These are phyloP conservation scores for Rhagonycha lutea DNA, from an alignment of 2,888 invertebrate genomes.

Conservation along the genomic window DNA sequence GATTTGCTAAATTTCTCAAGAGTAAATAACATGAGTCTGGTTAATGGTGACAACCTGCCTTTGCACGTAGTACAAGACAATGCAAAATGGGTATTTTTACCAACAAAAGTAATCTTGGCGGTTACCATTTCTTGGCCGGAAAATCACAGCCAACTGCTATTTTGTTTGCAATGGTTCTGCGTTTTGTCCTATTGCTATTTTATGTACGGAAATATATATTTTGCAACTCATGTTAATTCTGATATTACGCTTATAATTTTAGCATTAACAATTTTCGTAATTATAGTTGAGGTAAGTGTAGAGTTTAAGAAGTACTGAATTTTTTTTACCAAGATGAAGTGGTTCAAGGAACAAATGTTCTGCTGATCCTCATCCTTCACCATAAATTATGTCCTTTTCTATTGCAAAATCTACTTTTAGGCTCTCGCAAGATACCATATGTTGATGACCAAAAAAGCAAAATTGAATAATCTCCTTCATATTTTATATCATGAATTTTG, in stretches of 20 bases:
- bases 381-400: too few species aligned
- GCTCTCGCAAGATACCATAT: background rate
- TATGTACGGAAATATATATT: background rate
- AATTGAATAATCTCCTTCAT: background rate
- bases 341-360: too few species aligned
- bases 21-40: too few species aligned
- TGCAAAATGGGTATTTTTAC: conserved; percentile 3
- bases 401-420: background rate
- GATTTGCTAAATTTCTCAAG: too few species aligned
- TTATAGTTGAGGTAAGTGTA: background rate
- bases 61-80: background rate
- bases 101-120: background rate
- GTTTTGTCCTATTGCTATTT: too few species aligned
- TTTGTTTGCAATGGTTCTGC: background rate
- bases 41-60: background rate
- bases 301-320: too few species aligned
- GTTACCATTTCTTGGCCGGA: background rate
- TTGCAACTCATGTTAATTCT: background rate
- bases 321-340: too few species aligned
- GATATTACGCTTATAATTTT: background rate
- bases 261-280: background rate
- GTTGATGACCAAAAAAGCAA: background rate
- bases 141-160: background rate
- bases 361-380: too few species aligned
- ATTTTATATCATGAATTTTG: conserved; percentile 4